phyloP scores from a whole-genome alignment of 2,797 vertebrate genomes.

The Urosaurus nigricauda region DNA sequence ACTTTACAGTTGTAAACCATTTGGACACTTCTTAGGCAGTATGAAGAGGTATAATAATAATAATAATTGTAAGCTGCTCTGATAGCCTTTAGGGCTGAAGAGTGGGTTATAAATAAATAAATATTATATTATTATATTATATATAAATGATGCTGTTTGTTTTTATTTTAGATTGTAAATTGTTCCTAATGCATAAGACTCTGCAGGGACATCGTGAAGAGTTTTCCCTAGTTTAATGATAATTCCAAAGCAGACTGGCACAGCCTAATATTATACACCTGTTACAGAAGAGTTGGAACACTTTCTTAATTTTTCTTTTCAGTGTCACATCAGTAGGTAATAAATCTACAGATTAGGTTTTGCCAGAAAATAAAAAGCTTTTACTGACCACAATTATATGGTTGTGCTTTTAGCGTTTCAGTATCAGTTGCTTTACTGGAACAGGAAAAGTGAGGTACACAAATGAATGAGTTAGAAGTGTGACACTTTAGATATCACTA shows the following conservation, averaged over 20 bases:
- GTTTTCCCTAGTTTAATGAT: not conserved
- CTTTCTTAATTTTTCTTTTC: conserved; percentile 1
- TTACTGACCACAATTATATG: not conserved
- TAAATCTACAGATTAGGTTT: too few species aligned
- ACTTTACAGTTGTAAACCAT: too few species aligned
- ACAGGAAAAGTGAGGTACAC: not conserved
- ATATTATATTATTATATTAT: too few species aligned
- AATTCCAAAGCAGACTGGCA: not conserved
- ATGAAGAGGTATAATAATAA: too few species aligned
- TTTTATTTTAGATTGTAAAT: too few species aligned
- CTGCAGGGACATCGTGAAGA: not conserved
- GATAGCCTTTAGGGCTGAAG: too few species aligned
- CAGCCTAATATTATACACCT: not conserved
- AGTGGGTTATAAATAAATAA: too few species aligned
- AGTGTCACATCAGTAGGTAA: not conserved
- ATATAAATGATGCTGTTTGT: too few species aligned
- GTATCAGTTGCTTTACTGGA: not conserved
- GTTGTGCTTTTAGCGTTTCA: not conserved
- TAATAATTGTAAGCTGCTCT: too few species aligned
- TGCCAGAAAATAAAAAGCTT: too few species aligned
- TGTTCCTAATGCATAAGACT: not conserved
- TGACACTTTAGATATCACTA: not conserved
- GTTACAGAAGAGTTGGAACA: conserved; percentile 36
- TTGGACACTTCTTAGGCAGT: too few species aligned
- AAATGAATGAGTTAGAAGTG: not conserved